Conservation (phyloP, 2,797 vertebrate species). For the Intellagama lesueurii region DNA sequence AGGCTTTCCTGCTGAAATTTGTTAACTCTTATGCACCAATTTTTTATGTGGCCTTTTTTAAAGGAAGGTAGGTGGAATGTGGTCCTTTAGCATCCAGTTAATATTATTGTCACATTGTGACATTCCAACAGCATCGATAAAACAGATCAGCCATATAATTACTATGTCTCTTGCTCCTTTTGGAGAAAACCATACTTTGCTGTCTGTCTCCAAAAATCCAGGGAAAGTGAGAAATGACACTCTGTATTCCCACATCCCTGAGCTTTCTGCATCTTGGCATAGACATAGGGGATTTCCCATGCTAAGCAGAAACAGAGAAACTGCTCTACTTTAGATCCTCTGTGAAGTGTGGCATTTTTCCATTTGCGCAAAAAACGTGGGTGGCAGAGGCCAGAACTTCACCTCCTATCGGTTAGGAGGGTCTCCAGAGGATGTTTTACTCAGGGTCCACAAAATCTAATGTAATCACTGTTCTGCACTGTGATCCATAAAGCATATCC, state of each 20-base stretch:
- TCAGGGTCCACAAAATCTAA: background rate
- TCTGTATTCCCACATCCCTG: background rate
- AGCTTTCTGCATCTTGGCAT: background rate
- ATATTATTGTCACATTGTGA: background rate
- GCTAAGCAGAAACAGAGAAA: background rate
- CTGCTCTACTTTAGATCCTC: no score
- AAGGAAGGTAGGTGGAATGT: constrained; percentile 88
- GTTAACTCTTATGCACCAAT: constrained; percentile 97
- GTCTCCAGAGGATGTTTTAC: background rate
- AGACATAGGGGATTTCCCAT: background rate
- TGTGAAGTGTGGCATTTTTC: background rate
- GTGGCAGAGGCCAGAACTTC: background rate
- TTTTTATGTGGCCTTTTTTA: constrained; percentile 99
- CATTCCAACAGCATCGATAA: background rate
- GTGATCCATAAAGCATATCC: background rate
- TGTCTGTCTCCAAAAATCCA: background rate
- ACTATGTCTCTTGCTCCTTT: background rate
- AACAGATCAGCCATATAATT: background rate
- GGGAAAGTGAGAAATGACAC: background rate
- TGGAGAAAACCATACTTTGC: background rate
- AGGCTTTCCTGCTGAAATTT: constrained; percentile 96
- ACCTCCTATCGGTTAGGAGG: no score
- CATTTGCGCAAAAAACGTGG: background rate
- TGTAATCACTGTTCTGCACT: background rate
- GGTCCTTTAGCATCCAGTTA: background rate